Evolutionary conservation across 2,113 vertebrate genomes (phyloP).

Genomic region (Pseudorectes ferrugineus): DNA sequence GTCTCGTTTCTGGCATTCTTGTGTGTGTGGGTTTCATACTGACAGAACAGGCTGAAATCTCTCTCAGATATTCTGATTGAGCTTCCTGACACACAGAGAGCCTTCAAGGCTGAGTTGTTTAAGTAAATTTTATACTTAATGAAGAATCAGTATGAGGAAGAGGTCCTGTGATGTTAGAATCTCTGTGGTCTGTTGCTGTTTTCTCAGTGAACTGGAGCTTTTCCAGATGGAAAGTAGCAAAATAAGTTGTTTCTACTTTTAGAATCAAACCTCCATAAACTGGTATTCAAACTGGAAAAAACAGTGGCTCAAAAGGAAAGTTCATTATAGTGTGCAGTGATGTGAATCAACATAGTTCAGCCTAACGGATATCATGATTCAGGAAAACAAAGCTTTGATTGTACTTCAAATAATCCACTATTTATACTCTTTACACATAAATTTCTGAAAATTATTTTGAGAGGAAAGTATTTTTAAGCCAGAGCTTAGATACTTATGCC

Average conservation of each 20-base stretch:
- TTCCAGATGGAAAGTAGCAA: neutral
- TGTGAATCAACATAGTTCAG: neutral
- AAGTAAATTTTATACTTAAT: neutral
- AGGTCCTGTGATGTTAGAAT: neutral
- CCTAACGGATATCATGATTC: neutral
- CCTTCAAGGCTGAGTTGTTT: neutral
- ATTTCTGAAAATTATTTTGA: neutral
- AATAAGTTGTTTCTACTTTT: slow-evolving; percentile 30
- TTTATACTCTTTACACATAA: neutral
- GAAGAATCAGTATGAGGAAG: neutral
- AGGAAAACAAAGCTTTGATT: slow-evolving; percentile 29
- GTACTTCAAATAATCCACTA: neutral
- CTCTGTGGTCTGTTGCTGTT: neutral
- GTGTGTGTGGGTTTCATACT: neutral
- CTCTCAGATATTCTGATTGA: neutral
- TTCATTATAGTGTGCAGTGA: neutral
- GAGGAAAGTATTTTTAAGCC: neutral
- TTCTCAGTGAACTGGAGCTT: neutral
- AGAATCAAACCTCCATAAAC: neutral
- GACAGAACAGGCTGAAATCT: neutral
- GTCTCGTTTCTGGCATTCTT: neutral
- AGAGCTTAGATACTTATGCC: neutral
- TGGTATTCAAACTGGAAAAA: slow-evolving; percentile 10
- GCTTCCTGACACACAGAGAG: neutral
- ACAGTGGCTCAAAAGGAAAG: neutral